These are phyloP conservation scores for Macrobrachium nipponense DNA, from an alignment of 1,140 invertebrate species.

Conservation along the genomic window DNA sequence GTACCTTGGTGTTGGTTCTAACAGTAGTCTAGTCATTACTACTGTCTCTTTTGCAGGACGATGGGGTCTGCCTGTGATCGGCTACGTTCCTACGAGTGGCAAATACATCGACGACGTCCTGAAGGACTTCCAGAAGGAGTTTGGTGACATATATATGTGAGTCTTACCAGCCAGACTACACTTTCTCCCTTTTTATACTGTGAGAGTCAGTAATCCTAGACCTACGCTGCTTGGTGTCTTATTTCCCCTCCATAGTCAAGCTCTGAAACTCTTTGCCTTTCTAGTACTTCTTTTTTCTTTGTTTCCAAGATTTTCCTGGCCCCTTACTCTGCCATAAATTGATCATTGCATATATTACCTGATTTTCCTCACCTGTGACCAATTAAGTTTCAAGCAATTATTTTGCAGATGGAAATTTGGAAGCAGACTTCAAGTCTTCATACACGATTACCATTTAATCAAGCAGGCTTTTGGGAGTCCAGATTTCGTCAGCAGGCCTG, in stretches of 20 bases:
- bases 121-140: slow-evolving; percentile 3
- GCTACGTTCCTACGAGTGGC: slow-evolving; percentile 12
- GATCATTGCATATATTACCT: background rate
- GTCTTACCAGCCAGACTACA: background rate
- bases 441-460: slow-evolving; percentile 25
- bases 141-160: slow-evolving; percentile 42
- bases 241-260: background rate
- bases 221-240: background rate
- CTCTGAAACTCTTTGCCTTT: background rate
- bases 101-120: slow-evolving; percentile 21
- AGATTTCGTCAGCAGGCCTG: background rate
- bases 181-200: too few species aligned
- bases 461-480: background rate
- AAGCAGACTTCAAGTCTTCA: slow-evolving; percentile 21
- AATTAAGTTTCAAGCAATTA: background rate
- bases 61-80: slow-evolving; percentile 38
- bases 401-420: slow-evolving; percentile 39
- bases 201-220: background rate
- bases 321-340: background rate
- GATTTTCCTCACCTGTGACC: background rate
- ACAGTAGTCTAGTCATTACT: background rate
- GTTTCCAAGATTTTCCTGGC: too few species aligned
- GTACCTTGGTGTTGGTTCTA: too few species aligned
- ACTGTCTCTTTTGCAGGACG: slow-evolving; percentile 12
- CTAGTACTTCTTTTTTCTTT: background rate